Percentiles rank a stretch among this genome's conserved stretches.
Evolutionary conservation across 2,113 vertebrate genomes (phyloP).

Genomic region (Limanda limanda): DNA sequence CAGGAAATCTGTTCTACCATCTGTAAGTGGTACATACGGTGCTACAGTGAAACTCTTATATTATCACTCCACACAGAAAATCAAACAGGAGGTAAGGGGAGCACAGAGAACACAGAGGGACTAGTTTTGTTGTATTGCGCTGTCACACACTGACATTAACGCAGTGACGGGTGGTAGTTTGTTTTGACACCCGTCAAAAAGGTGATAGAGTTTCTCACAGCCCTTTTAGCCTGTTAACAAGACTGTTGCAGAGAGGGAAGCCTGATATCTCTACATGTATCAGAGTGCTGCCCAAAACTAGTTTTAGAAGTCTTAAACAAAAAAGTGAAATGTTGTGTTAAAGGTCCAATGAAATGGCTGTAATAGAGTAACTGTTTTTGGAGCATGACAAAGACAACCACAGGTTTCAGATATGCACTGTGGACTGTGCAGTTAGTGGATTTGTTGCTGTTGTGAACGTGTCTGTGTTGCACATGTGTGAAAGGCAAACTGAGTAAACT

Average conservation of each 20-base stretch:
- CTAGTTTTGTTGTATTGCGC: neutral
- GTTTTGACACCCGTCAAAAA: neutral
- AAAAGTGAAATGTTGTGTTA: neutral
- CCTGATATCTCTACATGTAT: no score
- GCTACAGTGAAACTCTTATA: constrained; percentile 55
- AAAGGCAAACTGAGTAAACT: no score
- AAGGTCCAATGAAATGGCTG: neutral
- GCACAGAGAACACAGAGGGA: neutral
- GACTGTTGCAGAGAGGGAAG: constrained; percentile 13
- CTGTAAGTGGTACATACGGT: constrained; percentile 9
- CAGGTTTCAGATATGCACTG: neutral
- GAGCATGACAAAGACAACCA: neutral
- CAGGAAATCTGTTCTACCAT: neutral
- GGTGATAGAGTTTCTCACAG: neutral
- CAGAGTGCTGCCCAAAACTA: neutral
- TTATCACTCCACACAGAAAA: neutral
- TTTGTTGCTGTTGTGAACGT: no score
- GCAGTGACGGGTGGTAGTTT: neutral
- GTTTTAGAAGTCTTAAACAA: neutral
- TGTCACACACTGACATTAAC: constrained; percentile 1
- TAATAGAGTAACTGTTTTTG: no score
- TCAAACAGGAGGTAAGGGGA: neutral
- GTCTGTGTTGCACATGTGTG: no score
- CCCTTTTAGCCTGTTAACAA: neutral
- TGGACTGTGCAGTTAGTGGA: no score